phyloP scores from a whole-genome alignment of 1,140 invertebrate genomes.

The Drosophila truncata region DNA sequence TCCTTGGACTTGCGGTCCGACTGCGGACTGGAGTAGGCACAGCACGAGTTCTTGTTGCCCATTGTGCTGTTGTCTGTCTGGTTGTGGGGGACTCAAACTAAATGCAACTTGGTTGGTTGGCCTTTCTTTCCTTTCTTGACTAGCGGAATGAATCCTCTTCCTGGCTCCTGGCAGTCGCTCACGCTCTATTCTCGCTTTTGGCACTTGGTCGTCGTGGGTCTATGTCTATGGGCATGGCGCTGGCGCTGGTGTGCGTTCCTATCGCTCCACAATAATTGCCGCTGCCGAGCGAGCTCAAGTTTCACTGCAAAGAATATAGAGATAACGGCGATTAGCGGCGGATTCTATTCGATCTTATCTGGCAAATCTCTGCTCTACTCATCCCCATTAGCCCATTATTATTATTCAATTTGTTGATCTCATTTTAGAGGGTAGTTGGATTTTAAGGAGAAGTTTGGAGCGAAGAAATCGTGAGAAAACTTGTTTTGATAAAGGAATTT shows the following conservation, averaged over 20 bases:
- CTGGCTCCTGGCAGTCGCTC: slow-evolving; percentile 44
- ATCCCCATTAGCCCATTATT: slow-evolving; percentile 23
- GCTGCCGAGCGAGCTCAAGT: slow-evolving; percentile 26
- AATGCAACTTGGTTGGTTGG: slow-evolving; percentile 65
- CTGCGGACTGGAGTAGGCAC: slow-evolving; percentile 90
- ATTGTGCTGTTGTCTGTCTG: slow-evolving; percentile 83
- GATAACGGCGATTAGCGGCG: slow-evolving; percentile 42
- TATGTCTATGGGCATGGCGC: slow-evolving; percentile 72
- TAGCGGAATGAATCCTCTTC: slow-evolving; percentile 56
- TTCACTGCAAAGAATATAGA: slow-evolving; percentile 28
- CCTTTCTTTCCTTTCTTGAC: slow-evolving; percentile 36
- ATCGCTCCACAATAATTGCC: slow-evolving; percentile 73
- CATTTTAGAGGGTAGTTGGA: background rate
- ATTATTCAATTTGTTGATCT: slow-evolving; percentile 7
- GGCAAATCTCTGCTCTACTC: slow-evolving; percentile 19
- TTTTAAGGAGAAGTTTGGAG: background rate
- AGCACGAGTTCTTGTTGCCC: slow-evolving; percentile 93
- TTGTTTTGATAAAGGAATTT: background rate
- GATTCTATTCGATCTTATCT: slow-evolving; percentile 42
- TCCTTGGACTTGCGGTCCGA: slow-evolving; percentile 86
- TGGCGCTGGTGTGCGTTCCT: slow-evolving; percentile 48
- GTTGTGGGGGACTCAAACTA: slow-evolving; percentile 35
- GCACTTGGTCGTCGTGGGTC: slow-evolving; percentile 67
- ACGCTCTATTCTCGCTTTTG: slow-evolving; percentile 66
- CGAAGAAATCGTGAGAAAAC: too few relatives aligned